These are phyloP conservation scores for Carabus problematicus DNA, from an alignment of 2,888 invertebrate genomes.

Conservation along the genomic window DNA sequence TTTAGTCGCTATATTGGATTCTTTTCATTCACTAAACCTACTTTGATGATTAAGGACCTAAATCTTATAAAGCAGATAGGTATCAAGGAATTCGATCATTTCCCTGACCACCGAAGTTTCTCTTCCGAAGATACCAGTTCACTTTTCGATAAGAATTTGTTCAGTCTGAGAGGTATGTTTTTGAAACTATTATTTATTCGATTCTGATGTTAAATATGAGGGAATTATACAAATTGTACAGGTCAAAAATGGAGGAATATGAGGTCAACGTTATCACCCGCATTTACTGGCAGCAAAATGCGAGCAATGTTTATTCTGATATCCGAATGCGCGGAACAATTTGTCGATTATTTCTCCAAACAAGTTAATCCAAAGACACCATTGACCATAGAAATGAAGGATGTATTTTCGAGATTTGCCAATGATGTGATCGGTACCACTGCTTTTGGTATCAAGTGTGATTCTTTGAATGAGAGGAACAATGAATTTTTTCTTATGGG, in stretches of 20 bases:
- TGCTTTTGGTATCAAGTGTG: slow-evolving; percentile 61
- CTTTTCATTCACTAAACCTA: slow-evolving; percentile 47
- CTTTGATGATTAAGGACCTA: slow-evolving; percentile 51
- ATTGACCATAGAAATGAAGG: slow-evolving; percentile 56
- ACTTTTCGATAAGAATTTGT: slow-evolving; percentile 38
- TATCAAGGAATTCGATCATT: slow-evolving; percentile 48
- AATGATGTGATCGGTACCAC: slow-evolving; percentile 63
- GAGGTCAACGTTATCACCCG: slow-evolving; percentile 41
- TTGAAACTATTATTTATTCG: neutral
- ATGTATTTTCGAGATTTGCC: slow-evolving; percentile 58
- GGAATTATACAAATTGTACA: neutral
- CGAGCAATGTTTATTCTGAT: slow-evolving; percentile 39
- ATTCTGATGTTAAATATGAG: neutral
- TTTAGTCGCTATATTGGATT: slow-evolving; percentile 42
- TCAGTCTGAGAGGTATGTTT: slow-evolving; percentile 42
- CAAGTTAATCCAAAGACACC: slow-evolving; percentile 20
- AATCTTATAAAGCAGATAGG: slow-evolving; percentile 52
- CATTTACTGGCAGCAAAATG: slow-evolving; percentile 45
- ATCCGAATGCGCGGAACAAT: slow-evolving; percentile 31
- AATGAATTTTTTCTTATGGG: slow-evolving; percentile 64
- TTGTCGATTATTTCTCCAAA: slow-evolving; percentile 45
- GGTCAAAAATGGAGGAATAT: slow-evolving; percentile 42
- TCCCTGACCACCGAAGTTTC: slow-evolving; percentile 47
- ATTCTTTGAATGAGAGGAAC: slow-evolving; percentile 60
- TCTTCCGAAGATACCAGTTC: slow-evolving; percentile 43